Evolutionary conservation across 2,888 invertebrate genomes (phyloP), one percentile per base, ranked within the genome.

Genomic region (Glomeris marginata): DNA sequence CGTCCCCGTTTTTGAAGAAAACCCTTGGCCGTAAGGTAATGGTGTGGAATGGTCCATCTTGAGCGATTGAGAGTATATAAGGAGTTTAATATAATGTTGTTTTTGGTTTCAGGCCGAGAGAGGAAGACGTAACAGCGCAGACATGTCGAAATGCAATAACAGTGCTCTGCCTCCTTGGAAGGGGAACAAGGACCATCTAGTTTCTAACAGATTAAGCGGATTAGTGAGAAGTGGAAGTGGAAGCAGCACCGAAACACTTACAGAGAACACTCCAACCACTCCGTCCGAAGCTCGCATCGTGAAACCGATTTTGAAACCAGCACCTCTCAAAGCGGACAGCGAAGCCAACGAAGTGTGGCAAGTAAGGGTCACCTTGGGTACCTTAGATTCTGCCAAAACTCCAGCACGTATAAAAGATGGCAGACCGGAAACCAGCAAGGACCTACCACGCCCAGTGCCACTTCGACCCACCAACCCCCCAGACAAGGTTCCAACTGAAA

Each of bases 181-280:
- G 10, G 15, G 38, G 38, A 38, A 38, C 8, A 38, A 28, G 28
- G 28, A 28, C 28, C 28, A 28, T 28, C 28, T 8, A 28, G 28
- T 28, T 28, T 28, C 28, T 28, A 28, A 8, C 8, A 28, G 28
- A 28, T 28, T 28, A 28, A 38, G 15, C 6, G 40, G 15, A 16
- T 21, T 21, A 5, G 34, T 5, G n/a, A n/a, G n/a, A n/a, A 22
- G 36, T 16, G 58, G 56, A 45, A 52, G 51, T 13, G 56, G 55
- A 40, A 63, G 63, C 11, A 65, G 64, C 54, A 64, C 63, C 5
- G 66, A 65, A 53, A 64, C 62, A 6, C 57, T 67, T 33, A 65
- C 65, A 10, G 69, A 69, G 48, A 66, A 63, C 48, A 57, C 66
- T 44, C 18, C 42, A 1, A 18, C n/a, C n/a, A 18, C 20, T 15